Percentiles rank a stretch among this genome's conserved stretches.
phyloP scores from a whole-genome alignment of 2,888 invertebrate species.

The Ypsolopha sequella region DNA sequence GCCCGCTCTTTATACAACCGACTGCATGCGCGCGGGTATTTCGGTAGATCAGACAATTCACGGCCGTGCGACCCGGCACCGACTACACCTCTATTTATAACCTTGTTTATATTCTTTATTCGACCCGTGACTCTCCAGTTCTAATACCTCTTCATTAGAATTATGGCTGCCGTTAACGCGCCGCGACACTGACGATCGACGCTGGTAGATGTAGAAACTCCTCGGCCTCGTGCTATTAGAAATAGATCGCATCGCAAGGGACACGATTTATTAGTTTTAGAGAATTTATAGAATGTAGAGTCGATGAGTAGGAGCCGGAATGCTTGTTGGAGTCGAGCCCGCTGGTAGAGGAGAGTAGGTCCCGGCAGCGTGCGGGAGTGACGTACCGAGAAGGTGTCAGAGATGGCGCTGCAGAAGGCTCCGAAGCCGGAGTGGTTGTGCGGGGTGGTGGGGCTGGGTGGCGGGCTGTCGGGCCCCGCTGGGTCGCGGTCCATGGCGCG shows the following conservation, averaged over 20 bases:
- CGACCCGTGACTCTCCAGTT: constrained; percentile 28
- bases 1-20: constrained; percentile 19
- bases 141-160: constrained; percentile 27
- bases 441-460: constrained; percentile 23
- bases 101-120: constrained; percentile 68
- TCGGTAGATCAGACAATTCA: constrained; percentile 67
- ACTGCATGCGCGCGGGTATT: constrained; percentile 44
- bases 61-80: constrained; percentile 61
- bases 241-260: constrained; percentile 42
- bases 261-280: constrained; percentile 23
- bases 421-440: constrained; percentile 52
- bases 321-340: constrained; percentile 26
- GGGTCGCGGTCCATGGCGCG: constrained; percentile 28
- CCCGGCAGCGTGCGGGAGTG: background rate
- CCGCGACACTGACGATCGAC: constrained; percentile 8
- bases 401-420: constrained; percentile 65
- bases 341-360: constrained; percentile 17
- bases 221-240: constrained; percentile 54
- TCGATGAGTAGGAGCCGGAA: constrained; percentile 32
- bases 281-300: constrained; percentile 26
- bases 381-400: constrained; percentile 65
- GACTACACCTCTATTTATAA: constrained; percentile 67
- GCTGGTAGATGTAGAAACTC: constrained; percentile 24
- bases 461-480: constrained; percentile 31
- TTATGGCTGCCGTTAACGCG: constrained; percentile 12